Evolutionary conservation across 2,113 vertebrate species (phyloP).

Genomic region (Bucco capensis): DNA sequence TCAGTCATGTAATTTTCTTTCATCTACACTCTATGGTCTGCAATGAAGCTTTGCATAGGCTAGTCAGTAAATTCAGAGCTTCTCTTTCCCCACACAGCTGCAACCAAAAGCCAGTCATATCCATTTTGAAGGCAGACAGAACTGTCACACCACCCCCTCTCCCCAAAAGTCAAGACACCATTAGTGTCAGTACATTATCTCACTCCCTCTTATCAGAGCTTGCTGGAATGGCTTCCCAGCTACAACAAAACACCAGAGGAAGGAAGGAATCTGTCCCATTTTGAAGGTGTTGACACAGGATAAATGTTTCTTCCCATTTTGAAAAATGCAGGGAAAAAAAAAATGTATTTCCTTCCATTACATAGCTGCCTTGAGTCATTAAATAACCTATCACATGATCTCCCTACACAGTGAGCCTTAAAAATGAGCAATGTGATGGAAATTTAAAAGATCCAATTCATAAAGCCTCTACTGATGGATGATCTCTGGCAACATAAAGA

Average conservation of each 20-base stretch:
- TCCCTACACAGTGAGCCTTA: neutral
- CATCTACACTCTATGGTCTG: neutral
- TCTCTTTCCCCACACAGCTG: neutral
- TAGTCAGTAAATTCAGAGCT: neutral
- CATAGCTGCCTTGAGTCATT: neutral
- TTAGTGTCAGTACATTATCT: constrained; percentile 6
- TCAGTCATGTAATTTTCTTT: neutral
- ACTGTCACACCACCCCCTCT: neutral
- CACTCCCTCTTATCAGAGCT: neutral
- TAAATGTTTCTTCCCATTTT: neutral
- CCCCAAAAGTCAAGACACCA: neutral
- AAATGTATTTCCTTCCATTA: neutral
- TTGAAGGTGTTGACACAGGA: neutral
- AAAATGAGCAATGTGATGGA: neutral
- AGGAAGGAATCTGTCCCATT: neutral
- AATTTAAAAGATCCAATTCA: neutral
- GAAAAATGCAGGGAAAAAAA: rapidly evolving
- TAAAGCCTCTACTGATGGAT: neutral
- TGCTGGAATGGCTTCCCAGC: neutral
- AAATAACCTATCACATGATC: neutral
- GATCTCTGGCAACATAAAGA: neutral
- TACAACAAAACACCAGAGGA: neutral
- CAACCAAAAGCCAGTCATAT: neutral
- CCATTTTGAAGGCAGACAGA: neutral
- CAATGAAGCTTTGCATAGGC: neutral